A percentile compares a stretch with the other conserved stretches of the same genome.
Conservation (phyloP, 2,888 invertebrate genomes). For the Lissonota sp. region DNA sequence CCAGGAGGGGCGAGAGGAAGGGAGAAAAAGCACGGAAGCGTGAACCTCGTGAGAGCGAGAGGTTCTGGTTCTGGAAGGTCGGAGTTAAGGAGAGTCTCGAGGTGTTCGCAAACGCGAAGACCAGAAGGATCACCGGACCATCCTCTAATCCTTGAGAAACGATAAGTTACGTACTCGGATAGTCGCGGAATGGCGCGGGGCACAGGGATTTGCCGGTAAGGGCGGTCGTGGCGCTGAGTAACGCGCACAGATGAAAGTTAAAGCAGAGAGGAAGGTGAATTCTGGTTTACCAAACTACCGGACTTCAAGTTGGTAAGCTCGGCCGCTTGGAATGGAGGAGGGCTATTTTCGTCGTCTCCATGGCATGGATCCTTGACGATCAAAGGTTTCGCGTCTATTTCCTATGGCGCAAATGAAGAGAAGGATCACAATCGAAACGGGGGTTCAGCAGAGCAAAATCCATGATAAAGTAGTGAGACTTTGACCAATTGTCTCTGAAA, state of each 20-base stretch:
- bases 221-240: slow-evolving; percentile 5
- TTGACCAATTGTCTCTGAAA: no score
- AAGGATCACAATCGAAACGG: no score
- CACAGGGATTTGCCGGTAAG: slow-evolving; percentile 28
- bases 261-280: slow-evolving; percentile 40
- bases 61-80: slow-evolving; percentile 30
- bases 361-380: slow-evolving; percentile 40
- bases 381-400: slow-evolving; percentile 30
- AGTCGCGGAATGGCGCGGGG: slow-evolving; percentile 1
- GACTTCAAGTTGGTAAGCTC: slow-evolving; percentile 59
- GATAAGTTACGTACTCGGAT: slow-evolving; percentile 64
- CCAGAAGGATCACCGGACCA: slow-evolving; percentile 46
- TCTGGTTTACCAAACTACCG: slow-evolving; percentile 63
- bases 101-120: slow-evolving; percentile 49
- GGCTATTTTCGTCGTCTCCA: slow-evolving; percentile 12
- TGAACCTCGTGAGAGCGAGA: slow-evolving; percentile 22
- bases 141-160: slow-evolving; percentile 61
- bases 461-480: no score
- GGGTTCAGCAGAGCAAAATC: no score
- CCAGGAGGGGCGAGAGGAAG: not conserved
- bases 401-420: slow-evolving; percentile 1
- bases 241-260: slow-evolving; percentile 35
- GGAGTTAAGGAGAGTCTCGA: not conserved
- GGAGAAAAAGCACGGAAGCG: slow-evolving; percentile 16
- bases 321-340: slow-evolving; percentile 24